phyloP scores from a whole-genome alignment of 1,140 invertebrate genomes.

The Drosophila ercepeae region DNA sequence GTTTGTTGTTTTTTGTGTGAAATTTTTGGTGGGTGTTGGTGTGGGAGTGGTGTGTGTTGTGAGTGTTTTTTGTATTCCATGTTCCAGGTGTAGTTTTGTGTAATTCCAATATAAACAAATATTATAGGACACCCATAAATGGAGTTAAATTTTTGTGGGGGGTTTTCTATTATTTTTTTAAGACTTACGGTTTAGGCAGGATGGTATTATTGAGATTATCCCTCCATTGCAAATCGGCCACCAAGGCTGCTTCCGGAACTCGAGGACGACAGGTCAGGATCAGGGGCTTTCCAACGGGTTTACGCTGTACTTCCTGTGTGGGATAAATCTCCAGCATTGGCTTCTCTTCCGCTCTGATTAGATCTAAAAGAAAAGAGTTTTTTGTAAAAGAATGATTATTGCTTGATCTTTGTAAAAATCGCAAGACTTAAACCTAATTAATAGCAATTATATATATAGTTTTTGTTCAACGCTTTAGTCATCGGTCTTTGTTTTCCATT shows the following conservation, averaged over 20 bases:
- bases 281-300: slow-evolving; percentile 88
- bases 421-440: neutral
- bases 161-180: neutral
- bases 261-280: slow-evolving; percentile 89
- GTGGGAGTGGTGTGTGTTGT: slow-evolving; percentile 21
- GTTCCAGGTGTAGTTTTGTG: slow-evolving; percentile 3
- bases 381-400: no score
- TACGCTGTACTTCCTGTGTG: slow-evolving; percentile 86
- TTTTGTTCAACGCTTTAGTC: slow-evolving; percentile 2
- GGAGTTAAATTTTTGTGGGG: neutral
- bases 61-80: slow-evolving; percentile 12
- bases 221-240: slow-evolving; percentile 89
- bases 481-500: slow-evolving; percentile 25
- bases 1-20: slow-evolving; percentile 16
- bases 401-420: neutral
- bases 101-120: slow-evolving; percentile 4
- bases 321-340: slow-evolving; percentile 88
- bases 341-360: slow-evolving; percentile 54
- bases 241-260: slow-evolving; percentile 86
- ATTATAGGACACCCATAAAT: slow-evolving; percentile 10
- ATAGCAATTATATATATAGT: neutral
- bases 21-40: neutral
- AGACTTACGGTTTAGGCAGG: slow-evolving; percentile 86
- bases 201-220: slow-evolving; percentile 88
- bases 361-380: slow-evolving; percentile 49